phyloP scores from a whole-genome alignment of 2,888 invertebrate genomes.

The Polia nebulosa region DNA sequence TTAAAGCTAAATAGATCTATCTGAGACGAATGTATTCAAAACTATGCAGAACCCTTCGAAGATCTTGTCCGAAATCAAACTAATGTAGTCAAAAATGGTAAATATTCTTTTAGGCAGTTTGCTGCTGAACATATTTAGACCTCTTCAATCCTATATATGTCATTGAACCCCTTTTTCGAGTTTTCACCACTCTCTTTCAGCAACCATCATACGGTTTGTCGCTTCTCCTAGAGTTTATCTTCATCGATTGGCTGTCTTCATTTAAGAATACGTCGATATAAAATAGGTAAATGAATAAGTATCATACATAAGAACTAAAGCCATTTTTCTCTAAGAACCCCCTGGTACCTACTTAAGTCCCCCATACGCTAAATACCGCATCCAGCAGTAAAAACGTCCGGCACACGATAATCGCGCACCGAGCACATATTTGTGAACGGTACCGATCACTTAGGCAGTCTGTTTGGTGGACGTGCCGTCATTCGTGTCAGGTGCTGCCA shows the following conservation, averaged over 20 bases:
- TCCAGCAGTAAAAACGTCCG: constrained; percentile 49
- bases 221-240: too few relatives aligned
- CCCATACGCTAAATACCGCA: constrained; percentile 50
- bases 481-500: constrained; percentile 87
- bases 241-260: background rate
- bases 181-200: background rate
- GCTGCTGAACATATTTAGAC: too few relatives aligned
- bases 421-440: constrained; percentile 84
- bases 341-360: background rate
- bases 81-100: too few relatives aligned
- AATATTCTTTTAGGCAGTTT: too few relatives aligned
- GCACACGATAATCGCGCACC: constrained; percentile 69
- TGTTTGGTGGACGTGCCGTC: constrained; percentile 84
- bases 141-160: background rate
- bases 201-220: background rate
- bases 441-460: constrained; percentile 87
- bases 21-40: background rate
- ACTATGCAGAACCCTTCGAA: too few relatives aligned
- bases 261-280: background rate
- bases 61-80: too few relatives aligned
- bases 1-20: background rate
- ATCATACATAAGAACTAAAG: background rate
- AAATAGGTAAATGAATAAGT: background rate
- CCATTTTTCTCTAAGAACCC: background rate
- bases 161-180: background rate